These are phyloP conservation scores for Neoaliturus tenellus DNA, from an alignment of 2,888 invertebrate genomes.

Conservation along the genomic window DNA sequence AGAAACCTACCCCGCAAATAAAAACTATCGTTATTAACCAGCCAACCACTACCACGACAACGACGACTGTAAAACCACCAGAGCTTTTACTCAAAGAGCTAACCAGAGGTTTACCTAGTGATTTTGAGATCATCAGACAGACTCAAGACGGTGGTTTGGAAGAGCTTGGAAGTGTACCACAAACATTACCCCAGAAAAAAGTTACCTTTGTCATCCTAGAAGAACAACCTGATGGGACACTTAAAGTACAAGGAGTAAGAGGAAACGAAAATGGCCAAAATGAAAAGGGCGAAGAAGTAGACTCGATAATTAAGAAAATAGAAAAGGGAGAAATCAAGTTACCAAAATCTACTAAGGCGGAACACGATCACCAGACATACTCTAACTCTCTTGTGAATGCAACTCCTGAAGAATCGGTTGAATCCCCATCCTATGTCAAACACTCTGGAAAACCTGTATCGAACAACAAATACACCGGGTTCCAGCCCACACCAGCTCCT, in stretches of 20 bases:
- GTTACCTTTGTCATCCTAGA: conserved; percentile 92
- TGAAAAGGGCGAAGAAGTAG: conserved; percentile 80
- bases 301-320: conserved; percentile 86
- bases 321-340: conserved; percentile 89
- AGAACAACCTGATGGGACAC: conserved; percentile 90
- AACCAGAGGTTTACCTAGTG: conserved; percentile 86
- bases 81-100: conserved; percentile 84
- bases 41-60: conserved; percentile 70
- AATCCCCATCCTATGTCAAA: conserved; percentile 64
- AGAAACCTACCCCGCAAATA: conserved; percentile 61
- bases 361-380: conserved; percentile 62
- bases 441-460: conserved; percentile 55
- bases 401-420: conserved; percentile 64
- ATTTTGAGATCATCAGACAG: conserved; percentile 88
- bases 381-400: conserved; percentile 55
- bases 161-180: conserved; percentile 77
- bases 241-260: conserved; percentile 90
- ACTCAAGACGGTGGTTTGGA: conserved; percentile 84
- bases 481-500: conserved; percentile 57
- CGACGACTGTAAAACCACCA: conserved; percentile 79
- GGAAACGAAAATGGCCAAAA: conserved; percentile 83
- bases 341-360: conserved; percentile 76
- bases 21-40: conserved; percentile 66
- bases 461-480: conserved; percentile 56
- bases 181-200: conserved; percentile 82